Evolutionary conservation across 2,113 vertebrate species (phyloP).

Genomic region (Chloebia gouldiae): DNA sequence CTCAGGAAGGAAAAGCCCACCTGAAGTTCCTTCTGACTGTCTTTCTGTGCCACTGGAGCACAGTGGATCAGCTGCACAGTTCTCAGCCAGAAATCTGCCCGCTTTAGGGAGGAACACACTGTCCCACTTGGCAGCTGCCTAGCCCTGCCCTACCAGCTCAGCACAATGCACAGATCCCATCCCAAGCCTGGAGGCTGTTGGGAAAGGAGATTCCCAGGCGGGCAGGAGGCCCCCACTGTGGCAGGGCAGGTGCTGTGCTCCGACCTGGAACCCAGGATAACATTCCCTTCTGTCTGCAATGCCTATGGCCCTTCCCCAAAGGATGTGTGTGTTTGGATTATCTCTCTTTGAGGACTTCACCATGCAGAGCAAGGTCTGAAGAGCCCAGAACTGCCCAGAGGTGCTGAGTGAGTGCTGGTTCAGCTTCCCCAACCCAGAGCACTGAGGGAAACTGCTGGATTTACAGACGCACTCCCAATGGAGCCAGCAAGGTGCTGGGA

Average conservation of each 20-base stretch:
- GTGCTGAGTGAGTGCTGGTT: not conserved
- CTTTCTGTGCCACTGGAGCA: not conserved
- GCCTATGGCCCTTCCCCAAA: not conserved
- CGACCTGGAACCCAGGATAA: rapidly evolving
- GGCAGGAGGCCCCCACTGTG: not conserved
- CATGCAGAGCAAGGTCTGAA: not conserved
- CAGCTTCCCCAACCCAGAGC: not conserved
- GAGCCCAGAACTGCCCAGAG: not conserved
- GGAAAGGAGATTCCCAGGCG: not conserved
- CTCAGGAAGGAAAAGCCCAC: not conserved
- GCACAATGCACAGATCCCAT: not conserved
- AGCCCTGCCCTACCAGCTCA: not conserved
- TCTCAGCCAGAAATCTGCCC: not conserved
- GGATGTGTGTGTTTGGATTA: not conserved
- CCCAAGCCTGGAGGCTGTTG: not conserved
- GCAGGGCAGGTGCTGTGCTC: not conserved
- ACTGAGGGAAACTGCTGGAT: not conserved
- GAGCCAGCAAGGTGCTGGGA: not conserved
- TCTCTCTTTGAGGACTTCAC: not conserved
- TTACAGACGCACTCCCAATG: not conserved
- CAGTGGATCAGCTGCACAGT: not conserved
- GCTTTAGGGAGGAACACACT: not conserved
- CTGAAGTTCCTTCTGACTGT: not conserved
- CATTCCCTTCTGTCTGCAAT: not conserved
- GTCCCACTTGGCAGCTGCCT: not conserved